Conservation (phyloP, 2,888 invertebrate genomes). For the Polydrusus tereticollis region DNA sequence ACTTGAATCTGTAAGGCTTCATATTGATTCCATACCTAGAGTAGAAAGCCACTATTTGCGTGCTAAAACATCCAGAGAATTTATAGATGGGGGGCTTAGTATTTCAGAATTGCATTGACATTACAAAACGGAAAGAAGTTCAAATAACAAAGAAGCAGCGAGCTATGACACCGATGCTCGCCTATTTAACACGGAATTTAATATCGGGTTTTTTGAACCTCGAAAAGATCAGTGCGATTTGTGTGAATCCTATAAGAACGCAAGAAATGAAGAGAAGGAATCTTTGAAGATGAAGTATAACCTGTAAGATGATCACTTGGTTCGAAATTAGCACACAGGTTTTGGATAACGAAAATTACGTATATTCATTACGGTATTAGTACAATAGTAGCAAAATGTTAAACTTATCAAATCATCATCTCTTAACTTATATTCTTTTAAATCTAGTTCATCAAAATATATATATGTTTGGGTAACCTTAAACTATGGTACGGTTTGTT, state of each 20-base stretch:
- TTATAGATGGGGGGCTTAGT: conserved; percentile 21
- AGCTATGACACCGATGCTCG: not conserved
- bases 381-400: too few species aligned
- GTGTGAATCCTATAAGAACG: conserved; percentile 13
- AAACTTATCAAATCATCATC: too few species aligned
- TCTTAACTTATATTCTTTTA: too few species aligned
- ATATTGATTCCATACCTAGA: conserved; percentile 26
- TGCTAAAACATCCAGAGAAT: conserved; percentile 14
- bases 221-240: conserved; percentile 11
- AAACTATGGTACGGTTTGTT: too few species aligned
- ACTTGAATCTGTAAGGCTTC: not conserved
- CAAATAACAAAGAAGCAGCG: not conserved
- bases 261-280: conserved; percentile 1
- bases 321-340: too few species aligned
- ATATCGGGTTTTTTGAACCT: conserved; percentile 10
- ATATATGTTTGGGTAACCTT: too few species aligned
- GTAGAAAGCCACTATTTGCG: conserved; percentile 27
- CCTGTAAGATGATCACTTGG: too few species aligned
- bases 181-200: conserved; percentile 20
- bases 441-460: too few species aligned
- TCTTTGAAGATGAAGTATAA: too few species aligned
- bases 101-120: conserved; percentile 8
- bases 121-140: not conserved
- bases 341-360: too few species aligned
- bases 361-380: too few species aligned